Base-by-base conservation (phyloP, 2,888 invertebrate genomes). In the Morpho achilles region DNA sequence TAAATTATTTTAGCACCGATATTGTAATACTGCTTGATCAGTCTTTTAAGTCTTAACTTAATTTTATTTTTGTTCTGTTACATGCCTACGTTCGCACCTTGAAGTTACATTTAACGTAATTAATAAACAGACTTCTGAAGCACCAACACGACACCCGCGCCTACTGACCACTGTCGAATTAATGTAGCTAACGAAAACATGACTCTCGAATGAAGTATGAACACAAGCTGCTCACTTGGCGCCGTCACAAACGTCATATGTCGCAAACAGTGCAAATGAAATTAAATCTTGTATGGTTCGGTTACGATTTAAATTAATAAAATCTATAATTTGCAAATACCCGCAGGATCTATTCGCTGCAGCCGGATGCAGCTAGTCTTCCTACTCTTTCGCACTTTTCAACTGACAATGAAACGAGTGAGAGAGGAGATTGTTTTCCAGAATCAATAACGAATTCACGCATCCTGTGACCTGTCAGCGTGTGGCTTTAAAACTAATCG, bases 381-480 rank as follows among this genome's bases (percentile, higher is more conserved):
- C 60, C 67, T 8, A 75, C 76, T 69, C 73, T 67, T 68, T 77
- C 69, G 53, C 62, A 9, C 42, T 54, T 9, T 7, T 7, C n/a
- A n/a, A 45, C 41, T 7, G 16, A 16, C 42, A 22, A 40, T 64
- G 9, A 66, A 53, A 63, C 64, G 69, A 75, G 68, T 57, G 74
- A 71, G 60, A 73, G 9, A 50, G 50, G 62, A 67, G 63, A 67
- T 71, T 73, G 74, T 76, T 80, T 86, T 82, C 82, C 77, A 82
- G 84, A 80, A 82, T 86, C 82, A 79, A 85, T 85, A 86, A 86
- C 84, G 82, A 80, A 80, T 78, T 76, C 77, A 82, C 75, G 75
- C 85, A 86, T 88, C 88, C 86, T 84, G 86, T 86, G 86, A 84
- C 88, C 86, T 84, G 86, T 86, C 87, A 84, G 77, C 87, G 79